Evolutionary conservation across 2,797 vertebrate genomes (phyloP), one percentile per base, ranked within the genome.

Genomic region (Centroberyx gerrardi): DNA sequence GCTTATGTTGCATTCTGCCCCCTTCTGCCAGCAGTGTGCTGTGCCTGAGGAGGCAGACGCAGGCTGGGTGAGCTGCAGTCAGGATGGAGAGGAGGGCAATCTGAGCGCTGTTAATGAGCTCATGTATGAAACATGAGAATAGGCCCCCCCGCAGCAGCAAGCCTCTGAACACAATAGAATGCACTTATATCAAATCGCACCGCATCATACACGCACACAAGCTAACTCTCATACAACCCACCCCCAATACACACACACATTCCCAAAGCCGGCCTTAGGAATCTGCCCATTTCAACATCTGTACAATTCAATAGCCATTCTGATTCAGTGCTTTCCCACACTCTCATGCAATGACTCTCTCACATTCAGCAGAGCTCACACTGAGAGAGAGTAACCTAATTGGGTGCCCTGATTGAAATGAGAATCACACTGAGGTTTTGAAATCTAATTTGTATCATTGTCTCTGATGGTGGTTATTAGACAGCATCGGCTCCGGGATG

Each of bases 81-180:
- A 65, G 85, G 83, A 68, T 75, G 83, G 72, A 86, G 86, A 83
- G 73, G 76, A 83, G 83, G 85, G 84, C 76, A 84, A 85, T 84
- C 74, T 78, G 85, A 92, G 86, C 42, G 29, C 65, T 38, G 86
- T 82, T 94, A 94, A 94, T 93, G 90, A 93, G 90, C 85, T 93
- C 87, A 93, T 93, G 91, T 90, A 90, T 93, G 83, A 92, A 94
- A 92, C 90, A 94, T 92, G 91, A 91, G 89, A 87, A 82, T 80
- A 72, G 74, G 74, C 60, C 82, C 75, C 87, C 80, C 46, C 48
- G 33, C 85, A 81, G 85, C 64, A 68, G 74, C 76, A 61, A 55
- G 74, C 78, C 85, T 88, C 86, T 86, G 63, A 87, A 79, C 82
- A 85, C 88, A 90, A 91, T 82, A 69, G 76, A 67, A 85, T 78